Percentiles rank a stretch among this genome's conserved stretches.
Conservation (phyloP, 2,888 invertebrate species). For the Nudaria mundana region DNA sequence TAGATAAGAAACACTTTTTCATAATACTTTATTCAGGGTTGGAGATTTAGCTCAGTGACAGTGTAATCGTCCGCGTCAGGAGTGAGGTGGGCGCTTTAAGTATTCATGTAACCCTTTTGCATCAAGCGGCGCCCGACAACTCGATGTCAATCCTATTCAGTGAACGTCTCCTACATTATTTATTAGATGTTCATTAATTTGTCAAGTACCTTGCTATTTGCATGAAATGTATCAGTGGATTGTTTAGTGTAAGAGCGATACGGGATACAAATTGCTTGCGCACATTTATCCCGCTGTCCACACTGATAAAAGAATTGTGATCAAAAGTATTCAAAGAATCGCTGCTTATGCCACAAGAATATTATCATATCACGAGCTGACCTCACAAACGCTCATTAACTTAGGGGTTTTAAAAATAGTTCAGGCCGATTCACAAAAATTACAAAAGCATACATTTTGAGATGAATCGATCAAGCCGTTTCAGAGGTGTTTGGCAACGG, state of each 20-base stretch:
- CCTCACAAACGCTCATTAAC: too few relatives aligned
- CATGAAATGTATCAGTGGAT: constrained; percentile 17
- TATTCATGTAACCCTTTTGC: constrained; percentile 78
- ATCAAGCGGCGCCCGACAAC: constrained; percentile 58
- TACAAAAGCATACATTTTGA: too few relatives aligned
- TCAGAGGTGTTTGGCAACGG: too few relatives aligned
- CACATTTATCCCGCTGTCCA: too few relatives aligned
- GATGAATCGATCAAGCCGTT: too few relatives aligned
- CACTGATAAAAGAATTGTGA: too few relatives aligned
- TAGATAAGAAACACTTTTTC: constrained; percentile 78
- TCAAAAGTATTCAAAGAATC: too few relatives aligned
- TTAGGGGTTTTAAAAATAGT: too few relatives aligned
- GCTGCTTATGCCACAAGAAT: too few relatives aligned
- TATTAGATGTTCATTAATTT: constrained; percentile 77
- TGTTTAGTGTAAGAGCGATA: not conserved
- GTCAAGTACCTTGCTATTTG: constrained; percentile 48
- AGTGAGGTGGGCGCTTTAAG: constrained; percentile 67
- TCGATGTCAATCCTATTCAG: constrained; percentile 65
- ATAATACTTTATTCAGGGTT: constrained; percentile 77
- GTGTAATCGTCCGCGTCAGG: constrained; percentile 73
- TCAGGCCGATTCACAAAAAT: too few relatives aligned
- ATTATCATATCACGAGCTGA: too few relatives aligned
- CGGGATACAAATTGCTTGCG: too few relatives aligned
- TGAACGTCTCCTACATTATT: constrained; percentile 58
- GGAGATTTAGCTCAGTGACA: constrained; percentile 74